Conservation (phyloP, 1,140 invertebrate species). For the Lasioglossum baleicum region DNA sequence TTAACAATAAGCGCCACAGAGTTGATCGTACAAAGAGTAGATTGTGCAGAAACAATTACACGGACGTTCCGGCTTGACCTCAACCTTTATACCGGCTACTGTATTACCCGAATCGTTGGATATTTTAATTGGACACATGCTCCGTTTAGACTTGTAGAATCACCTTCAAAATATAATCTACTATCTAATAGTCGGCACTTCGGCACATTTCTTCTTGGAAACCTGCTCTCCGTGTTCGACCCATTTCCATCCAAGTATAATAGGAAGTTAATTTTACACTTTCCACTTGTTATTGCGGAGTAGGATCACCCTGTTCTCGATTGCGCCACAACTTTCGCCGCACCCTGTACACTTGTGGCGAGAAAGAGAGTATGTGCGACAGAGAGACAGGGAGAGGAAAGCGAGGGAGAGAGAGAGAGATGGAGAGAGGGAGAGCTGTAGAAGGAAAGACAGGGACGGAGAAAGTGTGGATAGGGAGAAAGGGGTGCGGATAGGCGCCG, state of each 20-base stretch:
- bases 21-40: background rate
- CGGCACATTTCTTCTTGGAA: no score
- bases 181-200: no score
- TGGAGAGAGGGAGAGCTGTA: background rate
- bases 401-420: background rate
- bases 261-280: background rate
- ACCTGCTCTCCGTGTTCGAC: no score
- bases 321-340: conserved; percentile 24
- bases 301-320: background rate
- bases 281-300: background rate
- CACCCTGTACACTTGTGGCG: conserved; percentile 11
- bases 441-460: conserved; percentile 21
- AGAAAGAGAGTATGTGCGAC: background rate
- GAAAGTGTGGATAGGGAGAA: conserved; percentile 47
- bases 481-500: conserved; percentile 41
- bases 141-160: no score
- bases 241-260: no score
- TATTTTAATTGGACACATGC: no score
- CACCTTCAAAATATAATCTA: no score
- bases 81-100: no score
- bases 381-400: background rate
- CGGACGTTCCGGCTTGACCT: background rate
- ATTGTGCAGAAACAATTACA: background rate
- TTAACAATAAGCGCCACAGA: no score
- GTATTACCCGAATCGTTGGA: no score